Base-by-base conservation (phyloP, 1,140 invertebrate species). In the Calephelis virginiensis region DNA sequence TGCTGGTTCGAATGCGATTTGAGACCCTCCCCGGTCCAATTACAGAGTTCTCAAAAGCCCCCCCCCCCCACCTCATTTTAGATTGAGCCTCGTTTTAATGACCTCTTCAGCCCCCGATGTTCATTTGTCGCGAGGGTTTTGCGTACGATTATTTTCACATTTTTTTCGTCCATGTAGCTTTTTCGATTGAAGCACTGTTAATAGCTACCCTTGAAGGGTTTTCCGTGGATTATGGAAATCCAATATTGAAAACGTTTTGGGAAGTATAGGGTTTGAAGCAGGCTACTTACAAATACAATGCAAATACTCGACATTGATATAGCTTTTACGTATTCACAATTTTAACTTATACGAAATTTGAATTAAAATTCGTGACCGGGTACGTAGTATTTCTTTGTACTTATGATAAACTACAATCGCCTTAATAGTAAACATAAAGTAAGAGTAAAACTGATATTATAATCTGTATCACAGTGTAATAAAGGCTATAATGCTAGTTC, bases 11-110 rank as follows among this genome's bases (percentile, higher is more conserved):
- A 90, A 90, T 90, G 81, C 86, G 88, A 90, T 90, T 88, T 82
- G 78, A 88, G 82, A 83, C 84, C 86, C 88, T 86, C 85, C 88
- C 86, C 82, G 86, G 82, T 88, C 88, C 88, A 90, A 88, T 90
- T 90, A 90, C 84, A 69, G 81, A 81, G 82, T 89, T 85, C 86
- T 89, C 84, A 79, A 89, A 86, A 83, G 77, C 81, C 77, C 81
- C 83, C 83, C 78, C n/a, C 75, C 60, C 69, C 61, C 68, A 67
- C 53, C 67, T 50, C 73, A 71, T 88, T 90, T 89, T 88, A 88
- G 85, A 90, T 86, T 81, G 84, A 86, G 85, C 77, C 83, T 76
- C 82, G 78, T 86, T 89, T 90, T 90, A 90, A 90, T 89, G 88
- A 90, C 88, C 88, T 89, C 88, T 90, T 81, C 72, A 90, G 80